Percentiles rank a stretch among this genome's conserved stretches.
These are phyloP conservation scores for Diadegma fenestrale DNA, from an alignment of 2,888 invertebrate species.

Conservation along the genomic window DNA sequence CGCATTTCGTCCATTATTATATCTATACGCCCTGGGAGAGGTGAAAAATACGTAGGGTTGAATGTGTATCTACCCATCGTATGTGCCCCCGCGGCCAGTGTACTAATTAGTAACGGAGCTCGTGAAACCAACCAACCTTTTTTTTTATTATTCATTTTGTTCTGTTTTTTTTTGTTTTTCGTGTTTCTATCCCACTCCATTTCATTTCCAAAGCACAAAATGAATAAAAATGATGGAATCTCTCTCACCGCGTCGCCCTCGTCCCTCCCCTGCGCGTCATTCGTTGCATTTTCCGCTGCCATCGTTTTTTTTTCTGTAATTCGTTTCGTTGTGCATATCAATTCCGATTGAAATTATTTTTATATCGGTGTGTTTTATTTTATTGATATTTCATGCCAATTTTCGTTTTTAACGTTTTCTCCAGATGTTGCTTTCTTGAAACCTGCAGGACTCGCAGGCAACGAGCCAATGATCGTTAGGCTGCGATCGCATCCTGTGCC, in stretches of 20 bases:
- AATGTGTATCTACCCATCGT: slow-evolving; percentile 43
- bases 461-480: too few species aligned
- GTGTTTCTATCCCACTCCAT: slow-evolving; percentile 59
- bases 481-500: too few species aligned
- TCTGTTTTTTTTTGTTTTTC: slow-evolving; percentile 24
- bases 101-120: slow-evolving; percentile 67
- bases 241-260: slow-evolving; percentile 10
- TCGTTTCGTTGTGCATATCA: neutral
- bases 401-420: too few species aligned
- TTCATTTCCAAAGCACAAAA: slow-evolving; percentile 67
- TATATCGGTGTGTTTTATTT: neutral
- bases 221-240: slow-evolving; percentile 69
- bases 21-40: slow-evolving; percentile 26
- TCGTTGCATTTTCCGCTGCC: neutral
- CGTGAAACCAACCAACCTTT: slow-evolving; percentile 66
- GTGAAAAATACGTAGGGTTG: slow-evolving; percentile 18
- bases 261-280: slow-evolving; percentile 30
- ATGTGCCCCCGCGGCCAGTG: slow-evolving; percentile 63
- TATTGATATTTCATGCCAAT: neutral
- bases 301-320: neutral
- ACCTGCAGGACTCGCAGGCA: too few species aligned
- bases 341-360: neutral
- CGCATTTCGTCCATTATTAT: slow-evolving; percentile 54
- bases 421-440: too few species aligned
- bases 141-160: slow-evolving; percentile 65